Base-by-base conservation (phyloP, 2,797 vertebrate species). In the Rhinichthys osculus region DNA sequence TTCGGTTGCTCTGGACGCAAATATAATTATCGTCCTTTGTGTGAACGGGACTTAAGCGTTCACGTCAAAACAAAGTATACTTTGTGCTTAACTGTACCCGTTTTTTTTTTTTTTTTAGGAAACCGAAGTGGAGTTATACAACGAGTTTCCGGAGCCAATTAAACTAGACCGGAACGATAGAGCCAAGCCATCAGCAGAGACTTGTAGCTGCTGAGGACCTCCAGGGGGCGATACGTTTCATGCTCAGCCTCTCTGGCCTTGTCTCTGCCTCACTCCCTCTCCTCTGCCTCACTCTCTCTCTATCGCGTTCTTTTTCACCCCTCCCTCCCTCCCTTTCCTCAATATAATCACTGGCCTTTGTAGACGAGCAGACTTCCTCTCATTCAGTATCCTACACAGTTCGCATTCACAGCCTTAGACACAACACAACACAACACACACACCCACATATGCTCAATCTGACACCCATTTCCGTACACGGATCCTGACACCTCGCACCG, bases 61-160 rank as follows among this genome's bases (percentile, higher is more conserved):
- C 19, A 57, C 1, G 27, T 27, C 27, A 27, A 27, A 27, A 8
- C 40, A 19, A 19, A 38, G 73, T 54, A 77, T 38, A 40, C 27
- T 38, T 77, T 35, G 3, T 35, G 7, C 21, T 70, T 9, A 33
- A 30, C 59, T 71, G 16, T 27, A 30, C 9, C 66, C 69, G n/a
- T 27, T 3, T 30, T n/a, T 40, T n/a, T 21, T n/a, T 21, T 40
- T 86, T 87, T 66, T 87, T 69, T 91, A 99, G 98, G 98, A 99
- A 93, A 99, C 97, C 0, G 98, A 99, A 92, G 98, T 99, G 95
- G 98, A 99, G 95, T 93, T 99, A 95, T 99, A 99, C 96, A 99
- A 99, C 0, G 98, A 99, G 95, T 99, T 99, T 92, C 98, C 98
- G 0, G 98, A 99, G 92, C 98, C 98, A 19, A 99, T 99, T 93